These are phyloP conservation scores for Parnassius apollo DNA, from an alignment of 2,888 invertebrate genomes.

Conservation along the genomic window DNA sequence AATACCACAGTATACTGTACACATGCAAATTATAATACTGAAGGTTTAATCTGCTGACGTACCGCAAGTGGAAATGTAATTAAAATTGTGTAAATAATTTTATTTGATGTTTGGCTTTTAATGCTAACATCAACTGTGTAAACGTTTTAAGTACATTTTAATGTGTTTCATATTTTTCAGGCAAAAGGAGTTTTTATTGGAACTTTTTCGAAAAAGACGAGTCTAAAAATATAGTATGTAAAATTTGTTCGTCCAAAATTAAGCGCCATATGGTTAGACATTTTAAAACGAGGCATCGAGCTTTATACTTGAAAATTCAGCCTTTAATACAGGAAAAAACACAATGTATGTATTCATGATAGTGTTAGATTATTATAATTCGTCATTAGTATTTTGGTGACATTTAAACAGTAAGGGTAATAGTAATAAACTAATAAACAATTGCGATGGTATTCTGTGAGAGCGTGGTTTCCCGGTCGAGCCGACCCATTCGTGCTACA, in stretches of 20 bases:
- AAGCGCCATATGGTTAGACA: slow-evolving; percentile 16
- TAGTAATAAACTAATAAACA: too few species aligned
- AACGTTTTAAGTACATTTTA: background rate
- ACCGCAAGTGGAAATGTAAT: background rate
- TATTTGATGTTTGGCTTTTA: background rate
- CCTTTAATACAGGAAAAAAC: slow-evolving; percentile 3
- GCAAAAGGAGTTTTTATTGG: slow-evolving; percentile 13
- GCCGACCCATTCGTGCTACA: too few species aligned
- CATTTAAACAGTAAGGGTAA: too few species aligned
- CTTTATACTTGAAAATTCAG: slow-evolving; percentile 4
- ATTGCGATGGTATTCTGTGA: too few species aligned
- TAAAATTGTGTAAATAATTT: background rate
- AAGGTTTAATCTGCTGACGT: too few species aligned
- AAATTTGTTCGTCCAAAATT: slow-evolving; percentile 17
- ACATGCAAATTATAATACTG: too few species aligned
- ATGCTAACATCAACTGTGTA: too few species aligned
- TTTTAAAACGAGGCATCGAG: slow-evolving; percentile 19
- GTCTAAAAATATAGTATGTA: slow-evolving; percentile 7
- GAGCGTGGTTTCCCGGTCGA: too few species aligned
- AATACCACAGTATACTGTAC: too few species aligned
- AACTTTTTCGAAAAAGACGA: slow-evolving; percentile 10
- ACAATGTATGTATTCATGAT: slow-evolving; percentile 8
- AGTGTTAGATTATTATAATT: too few species aligned
- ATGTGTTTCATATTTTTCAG: slow-evolving; percentile 10
- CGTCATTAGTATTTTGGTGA: too few species aligned